Conservation (phyloP, 2,113 vertebrate genomes). For the Cryptotis parvus region DNA sequence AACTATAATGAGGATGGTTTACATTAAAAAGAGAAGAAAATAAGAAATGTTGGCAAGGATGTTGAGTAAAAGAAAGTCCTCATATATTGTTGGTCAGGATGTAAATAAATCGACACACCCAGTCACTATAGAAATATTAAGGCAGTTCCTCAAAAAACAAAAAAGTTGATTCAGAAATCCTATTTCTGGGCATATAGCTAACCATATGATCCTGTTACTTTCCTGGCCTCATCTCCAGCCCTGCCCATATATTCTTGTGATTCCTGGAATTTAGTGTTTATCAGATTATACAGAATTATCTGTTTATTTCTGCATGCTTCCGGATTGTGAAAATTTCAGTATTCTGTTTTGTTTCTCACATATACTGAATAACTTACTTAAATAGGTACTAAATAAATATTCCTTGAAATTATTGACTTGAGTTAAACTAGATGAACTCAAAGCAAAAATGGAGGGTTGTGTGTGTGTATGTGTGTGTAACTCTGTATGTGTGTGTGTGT, state of each 20-base stretch:
- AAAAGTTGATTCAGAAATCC: neutral
- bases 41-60: neutral
- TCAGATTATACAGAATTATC: neutral
- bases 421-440: neutral
- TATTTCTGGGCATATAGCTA: neutral
- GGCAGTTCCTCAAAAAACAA: neutral
- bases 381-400: neutral
- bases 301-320: neutral
- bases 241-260: neutral
- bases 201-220: neutral
- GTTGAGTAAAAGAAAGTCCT: neutral
- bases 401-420: constrained; percentile 15
- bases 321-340: neutral
- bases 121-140: neutral
- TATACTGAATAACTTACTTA: neutral
- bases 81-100: neutral
- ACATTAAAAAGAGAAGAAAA: neutral
- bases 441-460: neutral
- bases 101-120: neutral
- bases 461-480: too few relatives aligned
- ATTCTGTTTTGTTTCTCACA: constrained; percentile 7
- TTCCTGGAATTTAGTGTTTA: neutral
- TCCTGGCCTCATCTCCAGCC: neutral
- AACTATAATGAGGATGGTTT: neutral
- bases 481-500: too few relatives aligned